These are phyloP conservation scores for Pantherophis guttatus DNA, from an alignment of 2,113 vertebrate genomes.

Conservation along the genomic window DNA sequence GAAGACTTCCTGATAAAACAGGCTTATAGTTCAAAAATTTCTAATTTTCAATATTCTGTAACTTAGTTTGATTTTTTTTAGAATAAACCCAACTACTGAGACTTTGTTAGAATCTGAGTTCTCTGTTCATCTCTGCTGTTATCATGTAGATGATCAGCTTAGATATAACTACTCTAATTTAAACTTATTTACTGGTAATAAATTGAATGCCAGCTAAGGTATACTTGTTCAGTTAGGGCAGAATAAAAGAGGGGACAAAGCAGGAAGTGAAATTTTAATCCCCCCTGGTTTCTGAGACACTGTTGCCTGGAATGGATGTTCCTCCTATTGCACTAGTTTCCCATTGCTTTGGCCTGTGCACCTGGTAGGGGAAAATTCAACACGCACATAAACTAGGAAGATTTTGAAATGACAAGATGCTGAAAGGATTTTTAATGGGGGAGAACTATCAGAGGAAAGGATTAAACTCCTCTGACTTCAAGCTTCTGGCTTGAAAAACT, in stretches of 20 bases:
- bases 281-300: not conserved
- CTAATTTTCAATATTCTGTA: not conserved
- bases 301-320: not conserved
- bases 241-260: not conserved
- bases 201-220: not conserved
- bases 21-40: not conserved
- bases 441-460: constrained; percentile 1
- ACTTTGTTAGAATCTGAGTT: not conserved
- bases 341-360: not conserved
- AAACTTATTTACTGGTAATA: not conserved
- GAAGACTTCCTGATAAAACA: not conserved
- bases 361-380: not conserved
- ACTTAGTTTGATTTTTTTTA: not conserved
- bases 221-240: not conserved
- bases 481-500: constrained; percentile 21
- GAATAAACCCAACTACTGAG: not conserved
- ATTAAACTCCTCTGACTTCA: not conserved
- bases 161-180: not conserved
- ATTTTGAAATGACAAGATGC: not conserved
- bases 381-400: not conserved
- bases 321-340: not conserved
- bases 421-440: not conserved
- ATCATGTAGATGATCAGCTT: not conserved
- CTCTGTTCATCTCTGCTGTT: not conserved
- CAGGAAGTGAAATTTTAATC: not conserved